Base-by-base conservation (phyloP, 35 echinoderm and acorn worm species). In the Stichopus chloronotus region DNA sequence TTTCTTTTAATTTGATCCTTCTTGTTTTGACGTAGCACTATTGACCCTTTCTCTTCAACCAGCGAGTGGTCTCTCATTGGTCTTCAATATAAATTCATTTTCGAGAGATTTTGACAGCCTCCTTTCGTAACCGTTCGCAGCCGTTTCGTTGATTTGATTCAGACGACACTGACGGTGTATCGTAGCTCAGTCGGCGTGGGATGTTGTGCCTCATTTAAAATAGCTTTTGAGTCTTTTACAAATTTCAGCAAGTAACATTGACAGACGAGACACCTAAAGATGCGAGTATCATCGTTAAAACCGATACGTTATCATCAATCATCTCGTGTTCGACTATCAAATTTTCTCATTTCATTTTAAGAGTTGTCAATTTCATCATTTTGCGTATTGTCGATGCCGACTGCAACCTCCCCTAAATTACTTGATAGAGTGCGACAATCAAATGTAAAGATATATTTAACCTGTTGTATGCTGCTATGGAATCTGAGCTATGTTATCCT, bases 311-410 rank as follows among this genome's bases (percentile, higher is more conserved):
- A 12, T 58, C 52, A 85, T 85, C 82, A 85, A 85, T 85, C 82
- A 85, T 85, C 55, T 85, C 5, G 43, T 55, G 9, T 56, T 85
- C 54, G 22, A 85, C 82, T 85, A 85, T 85, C 82, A 85, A 85
- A 85, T 85, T 58, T 30, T 85, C 82, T 6, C 55, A 58, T 85
- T 85, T 58, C 82, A 85, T 85, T 20, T 23, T 19, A 85, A 85
- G 58, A 58, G 54, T 85, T 56, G 82, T 85, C 82, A 85, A 85
- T 85, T 58, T 58, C 17, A 59, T 85, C 16, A 85, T 85, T 57
- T 43, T 85, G 53, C 82, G 16, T 58, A 58, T 58, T 5, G 55
- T 59, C 82, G 58, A 58, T 58, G 82, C 55, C 21, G 23, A 58
- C 69, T 20, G 69, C 69, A 19, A 20, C 22, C 22, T 74, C 0